Evolutionary conservation across 2,888 invertebrate species (phyloP).

Genomic region (Priapulus caudatus): DNA sequence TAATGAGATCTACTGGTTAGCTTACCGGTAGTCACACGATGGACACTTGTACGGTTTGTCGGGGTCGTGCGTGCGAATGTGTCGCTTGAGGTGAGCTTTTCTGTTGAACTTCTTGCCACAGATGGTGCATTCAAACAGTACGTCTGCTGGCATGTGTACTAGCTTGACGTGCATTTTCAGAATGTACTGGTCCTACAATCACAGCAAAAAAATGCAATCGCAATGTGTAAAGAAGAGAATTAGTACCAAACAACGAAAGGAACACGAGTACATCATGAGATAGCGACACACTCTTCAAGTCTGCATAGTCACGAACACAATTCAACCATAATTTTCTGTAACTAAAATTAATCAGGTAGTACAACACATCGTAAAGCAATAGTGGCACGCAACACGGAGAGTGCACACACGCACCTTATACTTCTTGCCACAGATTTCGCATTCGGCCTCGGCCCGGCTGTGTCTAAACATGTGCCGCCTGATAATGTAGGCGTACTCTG

Average conservation of each 20-base stretch:
- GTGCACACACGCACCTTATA: no score
- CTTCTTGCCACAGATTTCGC: slow-evolving; percentile 37
- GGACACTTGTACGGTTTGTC: slow-evolving; percentile 39
- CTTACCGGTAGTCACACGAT: slow-evolving; percentile 38
- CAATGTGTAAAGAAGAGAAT: no score
- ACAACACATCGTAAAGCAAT: background rate
- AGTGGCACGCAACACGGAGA: no score
- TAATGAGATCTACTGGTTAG: no score
- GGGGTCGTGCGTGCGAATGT: slow-evolving; percentile 38
- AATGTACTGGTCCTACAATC: slow-evolving; percentile 38
- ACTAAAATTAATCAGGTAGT: background rate
- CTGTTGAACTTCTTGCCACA: slow-evolving; percentile 39
- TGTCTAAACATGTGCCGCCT: slow-evolving; percentile 39
- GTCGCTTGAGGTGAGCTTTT: slow-evolving; percentile 39
- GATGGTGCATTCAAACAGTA: slow-evolving; percentile 36
- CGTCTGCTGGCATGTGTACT: slow-evolving; percentile 40
- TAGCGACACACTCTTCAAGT: no score
- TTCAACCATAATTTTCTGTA: no score
- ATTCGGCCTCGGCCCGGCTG: slow-evolving; percentile 33
- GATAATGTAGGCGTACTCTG: slow-evolving; percentile 38
- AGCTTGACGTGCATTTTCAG: slow-evolving; percentile 40
- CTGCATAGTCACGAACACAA: background rate
- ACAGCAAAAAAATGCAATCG: slow-evolving; percentile 11
- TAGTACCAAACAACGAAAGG: no score
- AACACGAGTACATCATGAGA: no score